Percentiles rank a stretch among this genome's conserved stretches.
phyloP scores from a whole-genome alignment of 2,113 vertebrate species.

The Jacana jacana region DNA sequence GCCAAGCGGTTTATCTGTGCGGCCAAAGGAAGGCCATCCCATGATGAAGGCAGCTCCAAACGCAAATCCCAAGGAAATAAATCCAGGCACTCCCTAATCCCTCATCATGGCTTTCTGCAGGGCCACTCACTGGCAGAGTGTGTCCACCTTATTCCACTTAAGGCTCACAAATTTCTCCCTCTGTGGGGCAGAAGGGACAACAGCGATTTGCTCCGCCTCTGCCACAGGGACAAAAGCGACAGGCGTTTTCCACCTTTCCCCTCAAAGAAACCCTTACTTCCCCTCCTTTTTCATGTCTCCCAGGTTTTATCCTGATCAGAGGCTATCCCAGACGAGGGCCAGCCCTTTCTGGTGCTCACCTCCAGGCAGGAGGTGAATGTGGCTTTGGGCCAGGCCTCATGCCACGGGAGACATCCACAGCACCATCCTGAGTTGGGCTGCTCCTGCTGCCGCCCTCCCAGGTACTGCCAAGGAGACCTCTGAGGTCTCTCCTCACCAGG shows the following conservation, averaged over 20 bases:
- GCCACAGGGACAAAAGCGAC: background rate
- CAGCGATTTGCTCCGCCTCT: background rate
- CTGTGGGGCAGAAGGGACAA: too few species aligned
- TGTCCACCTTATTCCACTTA: background rate
- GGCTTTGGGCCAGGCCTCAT: fast-evolving
- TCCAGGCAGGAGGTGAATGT: too few species aligned
- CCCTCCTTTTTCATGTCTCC: background rate
- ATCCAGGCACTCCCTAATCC: background rate
- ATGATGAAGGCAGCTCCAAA: background rate
- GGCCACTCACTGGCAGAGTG: fast-evolving
- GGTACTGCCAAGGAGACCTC: background rate
- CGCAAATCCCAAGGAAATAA: background rate
- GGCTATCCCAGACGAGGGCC: fast-evolving
- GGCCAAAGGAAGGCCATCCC: background rate
- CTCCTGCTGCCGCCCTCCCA: background rate
- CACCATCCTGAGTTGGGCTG: fast-evolving
- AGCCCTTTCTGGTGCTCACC: fast-evolving
- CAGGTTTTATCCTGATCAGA: background rate
- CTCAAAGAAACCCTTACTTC: background rate
- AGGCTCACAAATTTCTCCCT: fast-evolving
- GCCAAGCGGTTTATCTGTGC: fast-evolving
- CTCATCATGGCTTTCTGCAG: background rate
- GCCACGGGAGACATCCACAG: fast-evolving
- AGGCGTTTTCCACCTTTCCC: background rate
- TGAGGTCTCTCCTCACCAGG: background rate